Evolutionary conservation across 2,113 vertebrate genomes (phyloP).

Genomic region (Pitta sordida): DNA sequence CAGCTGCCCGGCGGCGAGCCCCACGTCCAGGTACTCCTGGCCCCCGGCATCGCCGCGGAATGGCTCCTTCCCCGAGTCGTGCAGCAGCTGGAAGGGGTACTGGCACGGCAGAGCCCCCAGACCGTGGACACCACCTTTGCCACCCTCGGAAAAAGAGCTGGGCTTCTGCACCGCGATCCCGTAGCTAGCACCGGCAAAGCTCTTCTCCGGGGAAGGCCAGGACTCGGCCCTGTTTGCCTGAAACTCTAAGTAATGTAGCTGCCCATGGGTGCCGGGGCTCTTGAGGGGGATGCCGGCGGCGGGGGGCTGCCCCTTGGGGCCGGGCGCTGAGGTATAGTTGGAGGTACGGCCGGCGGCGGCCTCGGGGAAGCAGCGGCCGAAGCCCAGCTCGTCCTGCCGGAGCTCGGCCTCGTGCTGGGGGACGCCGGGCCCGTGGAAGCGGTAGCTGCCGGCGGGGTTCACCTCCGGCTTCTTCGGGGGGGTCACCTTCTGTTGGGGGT

Average conservation of each 20-base stretch:
- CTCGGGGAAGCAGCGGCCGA: slow-evolving; percentile 82
- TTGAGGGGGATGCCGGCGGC: slow-evolving; percentile 63
- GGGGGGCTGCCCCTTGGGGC: slow-evolving; percentile 65
- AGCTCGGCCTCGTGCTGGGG: slow-evolving; percentile 78
- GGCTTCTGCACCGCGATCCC: slow-evolving; percentile 77
- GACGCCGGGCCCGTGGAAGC: slow-evolving; percentile 81
- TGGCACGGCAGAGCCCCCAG: slow-evolving; percentile 76
- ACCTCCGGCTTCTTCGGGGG: slow-evolving; percentile 81
- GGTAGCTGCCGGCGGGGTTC: slow-evolving; percentile 74
- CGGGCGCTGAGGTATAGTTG: slow-evolving; percentile 88
- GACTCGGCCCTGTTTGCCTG: slow-evolving; percentile 74
- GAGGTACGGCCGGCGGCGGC: slow-evolving; percentile 78
- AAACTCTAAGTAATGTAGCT: slow-evolving; percentile 81
- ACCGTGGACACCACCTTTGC: slow-evolving; percentile 64
- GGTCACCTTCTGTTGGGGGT: slow-evolving; percentile 83
- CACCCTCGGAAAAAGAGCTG: slow-evolving; percentile 74
- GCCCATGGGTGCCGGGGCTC: slow-evolving; percentile 66
- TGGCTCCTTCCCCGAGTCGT: slow-evolving; percentile 72
- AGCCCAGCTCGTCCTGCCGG: slow-evolving; percentile 79
- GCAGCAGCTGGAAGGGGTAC: slow-evolving; percentile 81
- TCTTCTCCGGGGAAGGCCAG: slow-evolving; percentile 85
- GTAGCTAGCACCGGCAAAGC: slow-evolving; percentile 83
- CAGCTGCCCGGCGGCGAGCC: slow-evolving; percentile 69
- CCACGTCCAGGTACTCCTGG: slow-evolving; percentile 73
- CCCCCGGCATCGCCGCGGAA: slow-evolving; percentile 68